Evolutionary conservation across 92 coral and sea anemone species (phyloP).

Genomic region (Phenganax marumi): DNA sequence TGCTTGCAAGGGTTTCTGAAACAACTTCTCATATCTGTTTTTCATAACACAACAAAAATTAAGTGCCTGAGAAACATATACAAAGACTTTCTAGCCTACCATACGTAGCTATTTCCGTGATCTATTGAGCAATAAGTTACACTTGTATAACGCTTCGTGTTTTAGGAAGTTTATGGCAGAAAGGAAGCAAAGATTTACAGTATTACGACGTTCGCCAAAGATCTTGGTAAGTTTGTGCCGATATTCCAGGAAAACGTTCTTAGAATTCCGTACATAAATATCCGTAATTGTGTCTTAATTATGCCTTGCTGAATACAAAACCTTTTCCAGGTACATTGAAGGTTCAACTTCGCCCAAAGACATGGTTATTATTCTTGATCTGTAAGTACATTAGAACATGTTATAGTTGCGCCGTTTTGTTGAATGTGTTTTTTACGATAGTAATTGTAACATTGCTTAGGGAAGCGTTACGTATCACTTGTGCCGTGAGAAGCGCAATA

Average conservation of each 20-base stretch:
- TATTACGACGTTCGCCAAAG: constrained; percentile 79
- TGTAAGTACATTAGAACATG: constrained; percentile 65
- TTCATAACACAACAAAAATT: no score
- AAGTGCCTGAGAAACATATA: no score
- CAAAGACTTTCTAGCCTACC: no score
- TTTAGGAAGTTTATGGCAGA: constrained; percentile 52
- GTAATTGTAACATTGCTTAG: no score
- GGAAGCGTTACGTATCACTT: no score
- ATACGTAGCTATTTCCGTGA: neutral
- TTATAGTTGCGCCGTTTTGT: neutral
- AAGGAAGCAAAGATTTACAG: constrained; percentile 44
- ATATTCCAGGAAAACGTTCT: no score
- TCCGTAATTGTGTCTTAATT: neutral
- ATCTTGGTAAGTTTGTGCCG: constrained; percentile 67
- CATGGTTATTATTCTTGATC: constrained; percentile 78
- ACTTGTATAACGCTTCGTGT: neutral
- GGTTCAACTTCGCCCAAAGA: constrained; percentile 95
- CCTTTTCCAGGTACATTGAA: constrained; percentile 72
- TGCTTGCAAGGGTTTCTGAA: no score
- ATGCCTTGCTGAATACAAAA: neutral
- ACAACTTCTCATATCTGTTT: no score
- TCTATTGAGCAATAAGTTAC: neutral
- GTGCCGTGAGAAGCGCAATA: no score
- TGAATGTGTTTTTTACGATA: no score
- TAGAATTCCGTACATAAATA: no score